These are phyloP conservation scores for Xestobium rufovillosum DNA, from an alignment of 2,888 invertebrate species.

Conservation along the genomic window DNA sequence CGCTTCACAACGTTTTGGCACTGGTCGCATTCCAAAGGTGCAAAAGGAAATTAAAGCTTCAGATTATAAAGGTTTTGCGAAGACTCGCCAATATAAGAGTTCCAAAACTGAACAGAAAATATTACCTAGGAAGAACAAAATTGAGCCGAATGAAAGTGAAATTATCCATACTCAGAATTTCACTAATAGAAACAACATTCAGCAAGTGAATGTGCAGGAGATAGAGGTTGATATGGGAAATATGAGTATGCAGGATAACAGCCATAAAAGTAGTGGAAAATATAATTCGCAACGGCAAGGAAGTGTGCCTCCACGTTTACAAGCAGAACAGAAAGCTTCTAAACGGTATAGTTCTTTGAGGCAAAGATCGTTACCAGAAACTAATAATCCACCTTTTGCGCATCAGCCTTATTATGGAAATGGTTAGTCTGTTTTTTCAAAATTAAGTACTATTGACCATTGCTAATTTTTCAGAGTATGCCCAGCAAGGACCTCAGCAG, in stretches of 20 bases:
- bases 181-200: conserved; percentile 41
- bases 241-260: conserved; percentile 32
- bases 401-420: conserved; percentile 36
- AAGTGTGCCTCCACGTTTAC: conserved; percentile 40
- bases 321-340: conserved; percentile 43
- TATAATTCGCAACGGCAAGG: conserved; percentile 31
- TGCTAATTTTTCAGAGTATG: conserved; percentile 30
- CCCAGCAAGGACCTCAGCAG: conserved; percentile 28
- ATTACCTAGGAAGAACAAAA: conserved; percentile 21
- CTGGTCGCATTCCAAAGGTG: conserved; percentile 34
- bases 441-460: no score
- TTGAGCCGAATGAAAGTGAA: conserved; percentile 23
- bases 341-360: conserved; percentile 51
- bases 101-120: conserved; percentile 30
- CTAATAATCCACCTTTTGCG: conserved; percentile 36
- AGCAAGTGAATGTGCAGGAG: conserved; percentile 25
- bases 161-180: conserved; percentile 36
- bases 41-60: conserved; percentile 37
- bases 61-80: conserved; percentile 39
- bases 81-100: conserved; percentile 32
- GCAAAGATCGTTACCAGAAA: conserved; percentile 53
- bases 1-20: conserved; percentile 25
- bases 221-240: conserved; percentile 36
- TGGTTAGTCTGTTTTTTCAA: no score
- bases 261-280: conserved; percentile 23